These are phyloP conservation scores for Cynodonichthys magdalenae DNA, from an alignment of 2,797 vertebrate genomes.

Conservation along the genomic window DNA sequence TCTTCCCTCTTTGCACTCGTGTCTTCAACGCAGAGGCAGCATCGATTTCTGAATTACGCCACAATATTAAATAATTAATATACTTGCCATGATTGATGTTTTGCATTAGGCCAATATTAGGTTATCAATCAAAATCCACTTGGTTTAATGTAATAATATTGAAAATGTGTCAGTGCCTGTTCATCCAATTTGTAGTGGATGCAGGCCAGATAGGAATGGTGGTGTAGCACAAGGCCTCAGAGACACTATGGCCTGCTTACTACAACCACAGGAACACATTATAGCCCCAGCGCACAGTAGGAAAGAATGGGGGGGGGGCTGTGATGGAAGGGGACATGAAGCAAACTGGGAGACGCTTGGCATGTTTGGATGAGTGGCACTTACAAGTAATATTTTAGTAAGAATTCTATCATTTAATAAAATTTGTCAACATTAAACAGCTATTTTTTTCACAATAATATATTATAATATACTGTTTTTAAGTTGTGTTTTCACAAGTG, in stretches of 20 bases:
- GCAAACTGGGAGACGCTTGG: conserved; percentile 8
- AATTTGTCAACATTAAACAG: no score
- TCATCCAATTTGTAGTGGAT: conserved; percentile 98
- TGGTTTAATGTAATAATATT: conserved; percentile 99
- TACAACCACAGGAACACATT: conserved; percentile 70
- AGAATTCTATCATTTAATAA: neutral
- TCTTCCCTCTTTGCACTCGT: conserved; percentile 27
- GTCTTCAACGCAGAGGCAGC: conserved; percentile 69
- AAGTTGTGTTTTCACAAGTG: no score
- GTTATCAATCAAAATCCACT: conserved; percentile 99
- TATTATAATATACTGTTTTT: no score
- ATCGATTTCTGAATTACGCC: conserved; percentile 99
- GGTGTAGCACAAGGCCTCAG: conserved; percentile 86
- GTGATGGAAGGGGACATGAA: conserved; percentile 26
- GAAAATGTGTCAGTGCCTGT: conserved; percentile 98
- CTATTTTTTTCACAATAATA: no score
- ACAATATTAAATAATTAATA: conserved; percentile 99
- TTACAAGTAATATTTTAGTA: conserved; percentile 2
- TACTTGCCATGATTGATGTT: conserved; percentile 99
- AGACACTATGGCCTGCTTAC: conserved; percentile 76
- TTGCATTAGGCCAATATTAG: conserved; percentile 99
- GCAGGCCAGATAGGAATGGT: conserved; percentile 89
- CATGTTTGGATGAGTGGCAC: conserved; percentile 1
- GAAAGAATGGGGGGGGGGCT: conserved; percentile 13
- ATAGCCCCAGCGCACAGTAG: conserved; percentile 32